A percentile compares a stretch with the other conserved stretches of the same genome.
Evolutionary conservation across 2,888 invertebrate species (phyloP).

Genomic region (Lypha dubia): DNA sequence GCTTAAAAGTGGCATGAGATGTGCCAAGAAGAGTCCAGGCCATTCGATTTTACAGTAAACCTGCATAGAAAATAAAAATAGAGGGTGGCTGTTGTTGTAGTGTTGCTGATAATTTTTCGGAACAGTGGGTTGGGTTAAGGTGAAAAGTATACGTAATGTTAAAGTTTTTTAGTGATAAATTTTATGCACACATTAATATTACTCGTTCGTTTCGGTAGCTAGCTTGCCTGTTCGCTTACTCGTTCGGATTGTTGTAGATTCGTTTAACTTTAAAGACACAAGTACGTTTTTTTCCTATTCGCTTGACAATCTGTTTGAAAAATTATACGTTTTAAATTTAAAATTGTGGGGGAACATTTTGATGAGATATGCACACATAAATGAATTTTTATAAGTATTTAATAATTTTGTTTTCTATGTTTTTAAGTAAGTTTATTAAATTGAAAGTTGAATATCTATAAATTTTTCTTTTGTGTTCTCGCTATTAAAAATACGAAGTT

Average conservation of each 20-base stretch:
- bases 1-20: constrained; percentile 15
- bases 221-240: constrained; percentile 10
- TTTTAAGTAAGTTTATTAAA: not conserved
- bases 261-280: constrained; percentile 12
- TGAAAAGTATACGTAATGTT: constrained; percentile 39
- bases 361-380: constrained; percentile 22
- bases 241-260: constrained; percentile 19
- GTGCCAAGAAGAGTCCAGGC: constrained; percentile 18
- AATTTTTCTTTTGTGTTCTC: too few relatives aligned
- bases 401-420: constrained; percentile 1
- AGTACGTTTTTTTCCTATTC: constrained; percentile 16
- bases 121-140: constrained; percentile 40
- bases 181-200: constrained; percentile 26
- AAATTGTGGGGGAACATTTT: constrained; percentile 7
- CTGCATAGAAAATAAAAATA: constrained; percentile 16
- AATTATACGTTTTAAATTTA: constrained; percentile 51
- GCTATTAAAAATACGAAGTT: too few relatives aligned
- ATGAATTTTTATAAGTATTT: constrained; percentile 1
- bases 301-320: constrained; percentile 50
- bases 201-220: constrained; percentile 25
- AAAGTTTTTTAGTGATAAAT: constrained; percentile 56
- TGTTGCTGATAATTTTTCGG: not conserved
- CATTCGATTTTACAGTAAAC: constrained; percentile 20
- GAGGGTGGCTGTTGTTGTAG: not conserved
- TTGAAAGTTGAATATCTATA: not conserved